Conservation (phyloP, 1,140 invertebrate species). For the Zaprionus taronus region DNA sequence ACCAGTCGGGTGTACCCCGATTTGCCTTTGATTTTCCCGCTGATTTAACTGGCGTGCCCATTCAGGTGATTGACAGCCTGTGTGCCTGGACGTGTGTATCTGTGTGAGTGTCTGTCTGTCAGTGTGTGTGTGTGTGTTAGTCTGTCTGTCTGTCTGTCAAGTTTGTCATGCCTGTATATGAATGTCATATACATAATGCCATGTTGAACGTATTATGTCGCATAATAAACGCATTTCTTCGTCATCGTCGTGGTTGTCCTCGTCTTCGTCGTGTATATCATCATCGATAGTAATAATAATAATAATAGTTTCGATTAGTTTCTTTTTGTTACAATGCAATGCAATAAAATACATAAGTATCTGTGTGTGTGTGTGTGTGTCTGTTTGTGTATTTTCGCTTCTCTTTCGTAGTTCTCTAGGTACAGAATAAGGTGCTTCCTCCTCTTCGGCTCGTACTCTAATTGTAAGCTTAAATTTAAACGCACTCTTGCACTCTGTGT, state of each 20-base stretch:
- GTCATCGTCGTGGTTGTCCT: constrained; percentile 19
- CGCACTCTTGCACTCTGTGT: constrained; percentile 49
- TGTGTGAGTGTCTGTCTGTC: constrained; percentile 37
- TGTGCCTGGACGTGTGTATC: constrained; percentile 53
- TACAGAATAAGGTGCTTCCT: constrained; percentile 76
- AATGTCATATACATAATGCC: constrained; percentile 78
- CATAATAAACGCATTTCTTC: constrained; percentile 70
- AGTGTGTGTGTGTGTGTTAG: constrained; percentile 29
- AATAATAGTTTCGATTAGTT: constrained; percentile 57
- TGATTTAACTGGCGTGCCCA: constrained; percentile 24
- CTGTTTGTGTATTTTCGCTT: constrained; percentile 6
- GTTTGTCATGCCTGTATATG: constrained; percentile 57
- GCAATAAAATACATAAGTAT: constrained; percentile 65
- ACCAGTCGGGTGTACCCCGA: neutral
- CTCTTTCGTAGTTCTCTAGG: constrained; percentile 61
- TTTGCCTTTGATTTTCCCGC: constrained; percentile 12
- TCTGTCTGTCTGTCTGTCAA: constrained; percentile 33
- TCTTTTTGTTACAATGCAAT: constrained; percentile 47
- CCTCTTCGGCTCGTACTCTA: constrained; percentile 52
- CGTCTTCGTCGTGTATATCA: constrained; percentile 43
- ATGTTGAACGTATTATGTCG: constrained; percentile 58
- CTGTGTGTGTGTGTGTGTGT: constrained; percentile 39
- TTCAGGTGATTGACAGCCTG: constrained; percentile 55
- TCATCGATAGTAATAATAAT: constrained; percentile 60
- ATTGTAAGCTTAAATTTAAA: constrained; percentile 74